A percentile compares a stretch with the other conserved stretches of the same genome.
phyloP scores from a whole-genome alignment of 1,140 invertebrate genomes.

The Trichomalopsis sarcophagae region DNA sequence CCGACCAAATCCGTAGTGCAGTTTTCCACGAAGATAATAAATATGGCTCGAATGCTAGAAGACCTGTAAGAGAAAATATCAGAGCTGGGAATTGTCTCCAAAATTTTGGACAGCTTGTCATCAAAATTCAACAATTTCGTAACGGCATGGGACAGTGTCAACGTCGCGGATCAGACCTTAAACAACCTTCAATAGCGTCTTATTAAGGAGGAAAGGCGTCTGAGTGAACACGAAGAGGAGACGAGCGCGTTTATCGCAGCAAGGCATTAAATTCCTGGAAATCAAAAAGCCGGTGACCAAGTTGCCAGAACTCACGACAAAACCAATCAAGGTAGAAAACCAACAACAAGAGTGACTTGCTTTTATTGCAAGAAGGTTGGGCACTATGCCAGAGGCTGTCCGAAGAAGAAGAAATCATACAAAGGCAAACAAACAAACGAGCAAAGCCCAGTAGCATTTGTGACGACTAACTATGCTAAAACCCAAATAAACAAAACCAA shows the following conservation, averaged over 20 bases:
- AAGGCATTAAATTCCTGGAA: not conserved
- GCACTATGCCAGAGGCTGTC: not conserved
- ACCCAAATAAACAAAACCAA: too few species aligned
- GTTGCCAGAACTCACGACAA: not conserved
- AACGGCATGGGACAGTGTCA: not conserved
- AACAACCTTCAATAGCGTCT: not conserved
- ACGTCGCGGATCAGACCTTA: not conserved
- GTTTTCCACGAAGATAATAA: too few species aligned
- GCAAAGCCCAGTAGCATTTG: too few species aligned
- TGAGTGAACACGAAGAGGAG: not conserved
- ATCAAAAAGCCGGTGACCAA: not conserved
- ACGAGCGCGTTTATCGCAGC: not conserved
- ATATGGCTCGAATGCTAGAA: not conserved
- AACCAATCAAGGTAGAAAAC: not conserved
- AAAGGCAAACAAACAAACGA: too few species aligned
- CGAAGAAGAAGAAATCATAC: too few species aligned
- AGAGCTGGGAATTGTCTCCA: not conserved
- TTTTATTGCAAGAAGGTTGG: not conserved
- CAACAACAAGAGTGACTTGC: not conserved
- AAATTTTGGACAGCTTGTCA: not conserved
- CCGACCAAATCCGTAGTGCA: too few species aligned
- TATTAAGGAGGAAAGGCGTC: not conserved
- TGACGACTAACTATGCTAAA: too few species aligned
- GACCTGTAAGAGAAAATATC: not conserved
- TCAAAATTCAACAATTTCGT: not conserved